phyloP scores from a whole-genome alignment of 2,113 vertebrate genomes.

The Percopsis transmontana region DNA sequence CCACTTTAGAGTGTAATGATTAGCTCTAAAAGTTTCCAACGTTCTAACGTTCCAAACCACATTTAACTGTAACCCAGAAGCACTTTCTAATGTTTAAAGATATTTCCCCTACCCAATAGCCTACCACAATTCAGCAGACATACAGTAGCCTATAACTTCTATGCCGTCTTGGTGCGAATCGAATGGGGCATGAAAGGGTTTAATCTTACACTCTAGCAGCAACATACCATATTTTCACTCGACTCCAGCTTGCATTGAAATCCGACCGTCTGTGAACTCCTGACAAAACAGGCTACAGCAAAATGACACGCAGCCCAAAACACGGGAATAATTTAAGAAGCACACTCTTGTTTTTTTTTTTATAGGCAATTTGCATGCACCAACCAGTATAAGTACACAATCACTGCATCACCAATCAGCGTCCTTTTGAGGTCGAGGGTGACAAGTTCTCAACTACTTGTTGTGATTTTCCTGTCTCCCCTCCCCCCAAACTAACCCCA shows the following conservation, averaged over 20 bases:
- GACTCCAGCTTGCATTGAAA: constrained; percentile 18
- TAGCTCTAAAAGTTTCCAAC: too few relatives aligned
- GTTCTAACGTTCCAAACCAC: too few relatives aligned
- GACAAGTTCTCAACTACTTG: constrained; percentile 36
- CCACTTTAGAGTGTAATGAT: too few relatives aligned
- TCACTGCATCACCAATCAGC: constrained; percentile 39
- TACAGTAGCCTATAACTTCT: too few relatives aligned
- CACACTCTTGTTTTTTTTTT: background rate
- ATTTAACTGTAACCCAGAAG: too few relatives aligned
- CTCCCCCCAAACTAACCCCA: constrained; percentile 20
- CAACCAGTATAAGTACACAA: constrained; percentile 12
- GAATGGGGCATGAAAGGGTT: background rate
- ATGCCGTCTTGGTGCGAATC: background rate
- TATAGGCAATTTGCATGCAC: constrained; percentile 38
- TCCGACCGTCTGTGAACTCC: background rate
- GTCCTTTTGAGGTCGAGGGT: constrained; percentile 33
- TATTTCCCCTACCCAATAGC: too few relatives aligned
- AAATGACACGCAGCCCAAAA: background rate
- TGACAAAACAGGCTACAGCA: background rate
- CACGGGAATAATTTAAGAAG: constrained; percentile 8
- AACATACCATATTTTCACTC: constrained; percentile 27
- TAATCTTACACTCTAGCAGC: background rate
- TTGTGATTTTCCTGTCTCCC: constrained; percentile 40
- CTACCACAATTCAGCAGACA: too few relatives aligned
- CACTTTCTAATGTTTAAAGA: too few relatives aligned